phyloP scores from a whole-genome alignment of 2,113 vertebrate species.

The Gadus chalcogrammus region DNA sequence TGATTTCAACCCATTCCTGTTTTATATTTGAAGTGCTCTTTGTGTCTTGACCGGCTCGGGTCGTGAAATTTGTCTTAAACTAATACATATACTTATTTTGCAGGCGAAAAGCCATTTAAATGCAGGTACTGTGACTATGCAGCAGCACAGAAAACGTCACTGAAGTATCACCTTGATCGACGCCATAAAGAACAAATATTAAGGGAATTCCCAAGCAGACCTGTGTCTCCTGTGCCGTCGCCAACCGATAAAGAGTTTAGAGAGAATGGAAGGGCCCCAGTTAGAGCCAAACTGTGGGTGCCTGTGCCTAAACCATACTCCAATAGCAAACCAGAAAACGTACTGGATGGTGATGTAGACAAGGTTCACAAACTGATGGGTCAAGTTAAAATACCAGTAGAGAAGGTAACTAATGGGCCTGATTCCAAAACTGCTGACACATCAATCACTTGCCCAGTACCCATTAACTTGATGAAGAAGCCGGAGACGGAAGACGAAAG shows the following conservation, averaged over 20 bases:
- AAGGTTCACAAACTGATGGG: constrained; percentile 25
- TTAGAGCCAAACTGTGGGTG: constrained; percentile 71
- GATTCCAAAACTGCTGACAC: constrained; percentile 28
- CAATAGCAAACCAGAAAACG: constrained; percentile 25
- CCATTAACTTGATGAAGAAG: constrained; percentile 56
- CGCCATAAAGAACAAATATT: constrained; percentile 87
- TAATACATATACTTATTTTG: constrained; percentile 33
- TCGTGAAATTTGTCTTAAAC: not conserved
- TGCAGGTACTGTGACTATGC: constrained; percentile 95
- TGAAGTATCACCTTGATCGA: constrained; percentile 91
- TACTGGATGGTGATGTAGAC: constrained; percentile 7
- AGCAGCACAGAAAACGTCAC: constrained; percentile 94
- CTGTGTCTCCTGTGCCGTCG: constrained; percentile 29
- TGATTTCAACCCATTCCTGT: not conserved
- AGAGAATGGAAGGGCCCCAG: constrained; percentile 46
- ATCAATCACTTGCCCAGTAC: constrained; percentile 26
- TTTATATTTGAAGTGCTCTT: not conserved
- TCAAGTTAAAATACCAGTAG: constrained; percentile 34
- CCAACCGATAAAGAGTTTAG: constrained; percentile 36
- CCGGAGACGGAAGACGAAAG: constrained; percentile 40
- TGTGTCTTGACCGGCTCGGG: not conserved
- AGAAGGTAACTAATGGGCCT: constrained; percentile 24
- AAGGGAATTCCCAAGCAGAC: constrained; percentile 57
- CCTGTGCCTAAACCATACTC: not conserved
- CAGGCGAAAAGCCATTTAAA: constrained; percentile 97